phyloP scores from a whole-genome alignment of 2,888 invertebrate genomes.

The Tipula confusa region DNA sequence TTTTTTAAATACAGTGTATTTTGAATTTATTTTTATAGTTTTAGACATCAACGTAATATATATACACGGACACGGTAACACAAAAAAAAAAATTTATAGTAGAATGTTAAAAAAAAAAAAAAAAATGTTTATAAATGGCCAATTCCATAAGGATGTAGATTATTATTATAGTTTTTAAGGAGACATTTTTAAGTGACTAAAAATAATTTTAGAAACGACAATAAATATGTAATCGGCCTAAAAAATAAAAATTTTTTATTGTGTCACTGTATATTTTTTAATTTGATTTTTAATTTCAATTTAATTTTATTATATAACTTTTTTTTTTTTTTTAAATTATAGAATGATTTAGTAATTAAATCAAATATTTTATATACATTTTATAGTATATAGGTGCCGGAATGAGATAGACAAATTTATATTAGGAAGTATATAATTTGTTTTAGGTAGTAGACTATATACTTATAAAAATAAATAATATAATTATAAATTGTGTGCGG shows the following conservation, averaged over 20 bases:
- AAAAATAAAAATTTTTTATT: not conserved
- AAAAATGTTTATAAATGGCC: not conserved
- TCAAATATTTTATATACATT: not conserved
- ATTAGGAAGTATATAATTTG: not conserved
- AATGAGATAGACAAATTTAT: not conserved
- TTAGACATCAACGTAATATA: not conserved
- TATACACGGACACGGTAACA: not conserved
- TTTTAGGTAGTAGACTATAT: not conserved
- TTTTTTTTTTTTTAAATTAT: not conserved
- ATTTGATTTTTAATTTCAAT: not conserved
- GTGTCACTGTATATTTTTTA: not conserved
- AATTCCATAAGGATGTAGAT: constrained; percentile 3
- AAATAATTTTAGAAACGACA: not conserved
- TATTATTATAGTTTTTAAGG: constrained; percentile 12
- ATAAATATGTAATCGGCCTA: constrained; percentile 12
- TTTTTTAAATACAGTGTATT: not conserved
- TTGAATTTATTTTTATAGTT: not conserved
- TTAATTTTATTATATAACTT: not conserved
- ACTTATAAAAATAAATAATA: not conserved
- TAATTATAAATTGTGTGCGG: not conserved
- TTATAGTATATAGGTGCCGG: not conserved
- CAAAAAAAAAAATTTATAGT: no score
- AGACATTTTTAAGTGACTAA: constrained; percentile 6
- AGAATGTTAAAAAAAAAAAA: not conserved
- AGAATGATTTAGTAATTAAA: not conserved